These are phyloP conservation scores for Nomada fabriciana DNA, from an alignment of 2,888 invertebrate species.

Conservation along the genomic window DNA sequence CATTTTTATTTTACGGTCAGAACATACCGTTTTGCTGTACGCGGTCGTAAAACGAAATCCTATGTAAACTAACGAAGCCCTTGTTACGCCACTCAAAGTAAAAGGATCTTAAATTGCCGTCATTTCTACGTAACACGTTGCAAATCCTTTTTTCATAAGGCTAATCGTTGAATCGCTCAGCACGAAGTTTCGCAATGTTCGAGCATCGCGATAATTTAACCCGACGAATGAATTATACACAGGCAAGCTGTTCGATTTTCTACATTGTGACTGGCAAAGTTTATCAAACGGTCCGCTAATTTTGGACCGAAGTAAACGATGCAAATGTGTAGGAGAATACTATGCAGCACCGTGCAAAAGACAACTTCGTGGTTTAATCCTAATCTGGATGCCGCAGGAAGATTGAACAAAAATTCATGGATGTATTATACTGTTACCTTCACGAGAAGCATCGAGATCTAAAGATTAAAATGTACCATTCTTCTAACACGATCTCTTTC, in stretches of 20 bases:
- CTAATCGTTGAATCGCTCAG: neutral
- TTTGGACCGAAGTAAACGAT: neutral
- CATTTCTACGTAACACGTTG: neutral
- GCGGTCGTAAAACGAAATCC: neutral
- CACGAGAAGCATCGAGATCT: no score
- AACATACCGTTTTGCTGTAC: no score
- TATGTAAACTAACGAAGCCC: constrained; percentile 2
- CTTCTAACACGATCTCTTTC: neutral
- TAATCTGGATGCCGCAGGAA: no score
- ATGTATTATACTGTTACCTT: no score
- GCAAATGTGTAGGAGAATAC: neutral
- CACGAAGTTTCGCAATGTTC: neutral
- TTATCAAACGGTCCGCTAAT: neutral
- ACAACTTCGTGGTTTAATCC: neutral
- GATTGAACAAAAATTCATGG: no score
- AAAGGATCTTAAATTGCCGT: no score
- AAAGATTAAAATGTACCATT: neutral
- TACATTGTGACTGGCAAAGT: neutral
- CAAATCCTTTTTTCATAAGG: neutral
- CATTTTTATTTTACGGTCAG: no score
- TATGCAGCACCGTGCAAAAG: neutral
- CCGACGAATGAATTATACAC: neutral
- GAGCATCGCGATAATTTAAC: neutral
- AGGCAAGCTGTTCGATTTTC: neutral
- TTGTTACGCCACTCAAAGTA: neutral